These are phyloP conservation scores for Paraplagusia blochii DNA, from an alignment of 2,113 vertebrate species.

Conservation along the genomic window DNA sequence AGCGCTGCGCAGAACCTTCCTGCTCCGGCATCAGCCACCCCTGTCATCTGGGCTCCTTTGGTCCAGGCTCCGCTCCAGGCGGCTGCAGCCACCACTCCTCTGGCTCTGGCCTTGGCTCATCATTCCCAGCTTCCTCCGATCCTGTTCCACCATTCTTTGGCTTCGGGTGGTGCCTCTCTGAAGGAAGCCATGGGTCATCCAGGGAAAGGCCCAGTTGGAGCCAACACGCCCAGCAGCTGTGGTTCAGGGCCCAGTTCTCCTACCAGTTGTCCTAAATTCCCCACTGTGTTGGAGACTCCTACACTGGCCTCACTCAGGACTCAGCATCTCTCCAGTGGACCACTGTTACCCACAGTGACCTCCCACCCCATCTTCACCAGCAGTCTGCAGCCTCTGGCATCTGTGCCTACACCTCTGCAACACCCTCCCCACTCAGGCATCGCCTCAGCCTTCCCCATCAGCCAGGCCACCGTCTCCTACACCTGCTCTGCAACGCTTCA, in stretches of 20 bases:
- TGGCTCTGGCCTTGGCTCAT: conserved; percentile 91
- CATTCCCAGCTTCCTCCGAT: conserved; percentile 86
- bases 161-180: conserved; percentile 69
- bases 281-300: conserved; percentile 64
- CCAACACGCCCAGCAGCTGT: conserved; percentile 30
- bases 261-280: conserved; percentile 51
- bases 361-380: conserved; percentile 70
- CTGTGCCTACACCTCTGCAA: conserved; percentile 52
- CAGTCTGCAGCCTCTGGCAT: conserved; percentile 79
- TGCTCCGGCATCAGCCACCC: conserved; percentile 76
- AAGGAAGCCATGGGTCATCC: conserved; percentile 74
- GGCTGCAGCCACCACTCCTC: conserved; percentile 89
- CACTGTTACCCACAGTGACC: conserved; percentile 24
- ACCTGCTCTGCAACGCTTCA: conserved; percentile 71
- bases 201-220: conserved; percentile 73
- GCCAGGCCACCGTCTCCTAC: conserved; percentile 63
- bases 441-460: conserved; percentile 53
- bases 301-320: conserved; percentile 60
- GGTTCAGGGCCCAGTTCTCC: conserved; percentile 61
- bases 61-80: conserved; percentile 94
- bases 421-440: conserved; percentile 62
- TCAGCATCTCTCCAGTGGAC: conserved; percentile 33
- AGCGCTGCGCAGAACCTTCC: conserved; percentile 51
- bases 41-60: conserved; percentile 93
- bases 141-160: conserved; percentile 83